Evolutionary conservation across 2,113 vertebrate genomes (phyloP).

Genomic region (Dolichotis patagonum): DNA sequence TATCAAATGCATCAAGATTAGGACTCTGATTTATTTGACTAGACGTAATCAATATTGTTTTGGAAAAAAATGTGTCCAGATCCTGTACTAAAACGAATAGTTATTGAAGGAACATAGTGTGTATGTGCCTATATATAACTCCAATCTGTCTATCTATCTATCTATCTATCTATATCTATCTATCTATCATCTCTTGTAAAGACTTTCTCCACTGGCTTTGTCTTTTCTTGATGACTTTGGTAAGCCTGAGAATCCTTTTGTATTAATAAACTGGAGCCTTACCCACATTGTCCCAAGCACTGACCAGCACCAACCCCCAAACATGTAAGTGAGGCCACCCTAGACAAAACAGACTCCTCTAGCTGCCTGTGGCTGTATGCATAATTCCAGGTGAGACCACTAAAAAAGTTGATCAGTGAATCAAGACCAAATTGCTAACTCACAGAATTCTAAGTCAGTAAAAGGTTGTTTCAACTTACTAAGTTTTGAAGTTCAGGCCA

Average conservation of each 20-base stretch:
- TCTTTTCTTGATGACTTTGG: background rate
- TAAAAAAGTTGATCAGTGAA: background rate
- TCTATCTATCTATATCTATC: background rate
- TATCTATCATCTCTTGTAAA: background rate
- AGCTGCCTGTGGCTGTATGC: background rate
- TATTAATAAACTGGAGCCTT: background rate
- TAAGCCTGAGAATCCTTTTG: background rate
- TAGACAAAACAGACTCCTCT: background rate
- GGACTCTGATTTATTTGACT: slow-evolving; percentile 50
- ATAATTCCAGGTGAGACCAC: background rate
- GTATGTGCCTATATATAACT: background rate
- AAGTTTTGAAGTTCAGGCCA: slow-evolving; percentile 44
- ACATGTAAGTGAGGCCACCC: background rate
- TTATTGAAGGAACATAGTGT: slow-evolving; percentile 26
- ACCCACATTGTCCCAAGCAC: background rate
- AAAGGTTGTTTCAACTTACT: background rate
- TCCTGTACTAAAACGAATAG: background rate
- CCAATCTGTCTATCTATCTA: background rate
- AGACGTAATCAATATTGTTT: slow-evolving; percentile 49
- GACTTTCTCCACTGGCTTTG: background rate
- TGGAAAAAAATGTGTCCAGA: background rate
- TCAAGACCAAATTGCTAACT: background rate
- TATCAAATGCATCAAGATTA: slow-evolving; percentile 41
- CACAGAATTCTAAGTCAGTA: background rate
- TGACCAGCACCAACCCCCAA: background rate